A percentile compares a stretch with the other conserved stretches of the same genome.
Conservation (phyloP, 2,888 invertebrate species). For the Scaptomyza flava region DNA sequence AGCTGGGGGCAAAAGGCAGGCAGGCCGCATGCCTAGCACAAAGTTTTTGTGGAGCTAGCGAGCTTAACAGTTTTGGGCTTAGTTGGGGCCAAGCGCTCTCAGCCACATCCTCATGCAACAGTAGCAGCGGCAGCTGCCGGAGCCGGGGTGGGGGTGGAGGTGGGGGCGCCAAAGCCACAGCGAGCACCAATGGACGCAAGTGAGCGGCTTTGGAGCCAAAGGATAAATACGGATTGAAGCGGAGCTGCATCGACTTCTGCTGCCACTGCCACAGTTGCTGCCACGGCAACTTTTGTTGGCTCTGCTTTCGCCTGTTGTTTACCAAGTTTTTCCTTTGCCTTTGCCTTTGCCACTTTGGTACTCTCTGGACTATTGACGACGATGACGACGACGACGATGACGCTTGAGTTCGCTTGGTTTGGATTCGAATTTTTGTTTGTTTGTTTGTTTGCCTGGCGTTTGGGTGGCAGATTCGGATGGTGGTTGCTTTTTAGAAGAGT, state of each 20-base stretch:
- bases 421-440: constrained; percentile 46
- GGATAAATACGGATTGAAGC: constrained; percentile 79
- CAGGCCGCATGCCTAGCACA: constrained; percentile 41
- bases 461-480: neutral
- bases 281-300: constrained; percentile 65
- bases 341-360: constrained; percentile 64
- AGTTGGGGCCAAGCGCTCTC: constrained; percentile 30
- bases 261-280: constrained; percentile 28
- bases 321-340: constrained; percentile 71
- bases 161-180: constrained; percentile 7
- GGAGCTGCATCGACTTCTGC: constrained; percentile 69
- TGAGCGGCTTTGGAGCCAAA: constrained; percentile 53
- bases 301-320: constrained; percentile 62
- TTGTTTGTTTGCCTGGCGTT: constrained; percentile 22
- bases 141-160: neutral
- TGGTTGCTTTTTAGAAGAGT: neutral
- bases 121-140: constrained; percentile 2
- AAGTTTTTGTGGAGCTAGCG: constrained; percentile 45
- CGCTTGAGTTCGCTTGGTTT: constrained; percentile 39
- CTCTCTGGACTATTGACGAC: constrained; percentile 37
- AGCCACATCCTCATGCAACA: constrained; percentile 45
- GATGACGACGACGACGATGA: constrained; percentile 17
- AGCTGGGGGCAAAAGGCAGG: constrained; percentile 17
- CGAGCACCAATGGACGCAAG: constrained; percentile 42
- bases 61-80: constrained; percentile 54